A percentile compares a stretch with the other conserved stretches of the same genome.
Evolutionary conservation across 2,888 invertebrate genomes (phyloP).

Genomic region (Phengaris arion): DNA sequence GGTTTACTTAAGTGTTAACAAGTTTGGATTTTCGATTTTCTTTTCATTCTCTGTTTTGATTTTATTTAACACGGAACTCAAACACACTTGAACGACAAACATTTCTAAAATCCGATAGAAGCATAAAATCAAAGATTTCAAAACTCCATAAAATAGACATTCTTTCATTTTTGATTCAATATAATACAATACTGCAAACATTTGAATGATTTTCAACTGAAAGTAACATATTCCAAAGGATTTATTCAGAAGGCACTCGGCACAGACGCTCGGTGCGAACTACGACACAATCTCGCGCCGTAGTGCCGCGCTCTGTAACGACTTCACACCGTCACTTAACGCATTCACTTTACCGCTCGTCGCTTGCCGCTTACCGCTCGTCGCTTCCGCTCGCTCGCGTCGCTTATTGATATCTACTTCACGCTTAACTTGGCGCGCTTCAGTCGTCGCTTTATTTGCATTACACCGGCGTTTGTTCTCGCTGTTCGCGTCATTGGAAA

Average conservation of each 20-base stretch:
- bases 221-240: neutral
- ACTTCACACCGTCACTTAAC: constrained; percentile 8
- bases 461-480: constrained; percentile 13
- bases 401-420: constrained; percentile 17
- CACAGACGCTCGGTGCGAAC: neutral
- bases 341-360: neutral
- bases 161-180: neutral
- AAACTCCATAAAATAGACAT: no score
- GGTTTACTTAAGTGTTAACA: neutral
- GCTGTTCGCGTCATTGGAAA: neutral
- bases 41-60: neutral
- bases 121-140: neutral
- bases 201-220: neutral
- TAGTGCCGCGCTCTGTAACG: neutral
- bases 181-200: neutral
- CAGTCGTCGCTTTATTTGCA: constrained; percentile 12
- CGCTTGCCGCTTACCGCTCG: neutral
- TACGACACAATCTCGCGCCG: neutral
- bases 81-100: neutral
- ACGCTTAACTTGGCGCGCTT: constrained; percentile 13
- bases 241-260: neutral
- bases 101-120: neutral
- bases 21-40: neutral
- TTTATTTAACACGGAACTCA: neutral
- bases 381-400: neutral